Evolutionary conservation across 2,888 invertebrate species (phyloP).

Genomic region (Ophioninae sp.): DNA sequence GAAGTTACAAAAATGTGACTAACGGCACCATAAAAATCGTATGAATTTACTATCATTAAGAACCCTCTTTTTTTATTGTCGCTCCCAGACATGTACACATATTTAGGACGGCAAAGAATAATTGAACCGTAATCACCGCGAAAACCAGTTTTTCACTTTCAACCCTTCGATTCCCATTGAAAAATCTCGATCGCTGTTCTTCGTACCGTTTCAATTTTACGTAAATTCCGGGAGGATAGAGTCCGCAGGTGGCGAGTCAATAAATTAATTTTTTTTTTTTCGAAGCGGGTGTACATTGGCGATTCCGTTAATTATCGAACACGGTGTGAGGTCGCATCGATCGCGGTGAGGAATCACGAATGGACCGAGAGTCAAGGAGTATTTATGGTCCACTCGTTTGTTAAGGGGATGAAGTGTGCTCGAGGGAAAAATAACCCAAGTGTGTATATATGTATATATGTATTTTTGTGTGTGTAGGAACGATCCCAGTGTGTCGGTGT

Average conservation of each 20-base stretch:
- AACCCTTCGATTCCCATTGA: too few species aligned
- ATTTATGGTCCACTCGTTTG: slow-evolving; percentile 18
- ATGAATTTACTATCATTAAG: not conserved
- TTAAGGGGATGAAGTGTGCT: slow-evolving; percentile 15
- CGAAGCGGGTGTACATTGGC: not conserved
- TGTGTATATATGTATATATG: slow-evolving; percentile 21
- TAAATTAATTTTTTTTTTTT: not conserved
- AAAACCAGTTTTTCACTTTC: not conserved
- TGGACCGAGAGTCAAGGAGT: slow-evolving; percentile 10
- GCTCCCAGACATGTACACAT: not conserved
- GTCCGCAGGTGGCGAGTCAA: not conserved
- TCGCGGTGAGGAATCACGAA: not conserved
- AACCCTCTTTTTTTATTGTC: not conserved
- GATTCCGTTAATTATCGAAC: slow-evolving; percentile 15
- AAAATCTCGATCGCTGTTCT: too few species aligned
- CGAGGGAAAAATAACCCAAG: slow-evolving; percentile 49
- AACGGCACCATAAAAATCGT: not conserved
- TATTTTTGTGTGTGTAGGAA: slow-evolving; percentile 38
- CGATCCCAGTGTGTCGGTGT: slow-evolving; percentile 72
- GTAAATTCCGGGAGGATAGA: not conserved
- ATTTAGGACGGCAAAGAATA: not conserved
- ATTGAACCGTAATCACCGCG: not conserved
- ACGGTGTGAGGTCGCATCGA: slow-evolving; percentile 5
- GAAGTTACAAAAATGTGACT: not conserved
- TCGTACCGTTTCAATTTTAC: not conserved